Evolutionary conservation across 2,113 vertebrate genomes (phyloP), one percentile per base, ranked within the genome.

Genomic region (Dinomys branickii): DNA sequence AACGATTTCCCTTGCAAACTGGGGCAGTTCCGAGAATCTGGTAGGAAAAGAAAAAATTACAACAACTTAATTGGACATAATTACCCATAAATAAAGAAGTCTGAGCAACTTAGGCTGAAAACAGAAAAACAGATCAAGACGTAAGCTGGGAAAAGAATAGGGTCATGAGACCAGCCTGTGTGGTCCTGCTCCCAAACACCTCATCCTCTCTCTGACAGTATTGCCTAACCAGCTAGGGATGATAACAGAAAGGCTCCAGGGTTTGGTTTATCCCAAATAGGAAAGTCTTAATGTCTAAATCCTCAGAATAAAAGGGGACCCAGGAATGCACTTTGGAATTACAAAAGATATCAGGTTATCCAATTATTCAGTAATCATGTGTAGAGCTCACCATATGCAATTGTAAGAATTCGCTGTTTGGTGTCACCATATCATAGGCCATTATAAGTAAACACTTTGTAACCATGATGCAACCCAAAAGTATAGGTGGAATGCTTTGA

Each of bases 81-180:
- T 94, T 86, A 95, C 71, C 54, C n/a, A 81, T 78, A 95, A 97
- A 92, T 94, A 93, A 94, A 92, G 81, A 96, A 35, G 78, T 56
- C 59, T 30, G 58, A 73, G 14, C 81, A 77, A 84, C 88, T 90
- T 44, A 63, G 38, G n/a, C 88, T 75, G 61, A 92, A 89, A 90
- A 94, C 78, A 85, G 38, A 88, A 85, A 88, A 86, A 71, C 41
- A 52, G 61, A 87, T 35, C 82, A 94, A 63, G 30, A 30, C 50
- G 35, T 52, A 28, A 89, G 73, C 44, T 52, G 13, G n/a, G 58
- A 56, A 73, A 90, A 28, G 33, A 58, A 9, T 14, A 33, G 12
- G 10, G 20, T 30, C 47, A 5, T 16, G 41, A 67, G 44, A 38
- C 7, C 30, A 13, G n/a, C 0, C 26, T 30, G 1, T 28, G 38